A percentile compares a stretch with the other conserved stretches of the same genome.
Conservation (phyloP, 2,797 vertebrate genomes). For the Botia kubotai region DNA sequence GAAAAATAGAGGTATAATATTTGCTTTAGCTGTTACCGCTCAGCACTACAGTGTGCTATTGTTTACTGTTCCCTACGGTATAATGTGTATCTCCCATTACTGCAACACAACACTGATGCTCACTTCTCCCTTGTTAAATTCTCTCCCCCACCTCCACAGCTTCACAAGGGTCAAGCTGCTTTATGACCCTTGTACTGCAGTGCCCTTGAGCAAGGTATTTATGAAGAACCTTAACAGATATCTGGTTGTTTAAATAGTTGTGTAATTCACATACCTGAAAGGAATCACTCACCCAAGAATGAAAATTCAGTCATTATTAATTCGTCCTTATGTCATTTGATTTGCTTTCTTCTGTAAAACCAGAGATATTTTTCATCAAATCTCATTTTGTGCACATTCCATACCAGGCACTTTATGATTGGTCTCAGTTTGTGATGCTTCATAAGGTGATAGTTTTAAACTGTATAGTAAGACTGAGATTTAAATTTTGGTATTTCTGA, state of each 20-base stretch:
- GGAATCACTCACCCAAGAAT: not conserved
- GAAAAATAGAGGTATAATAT: not conserved
- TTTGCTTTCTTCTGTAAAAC: not conserved
- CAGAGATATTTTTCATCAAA: not conserved
- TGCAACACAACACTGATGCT: conserved; percentile 5
- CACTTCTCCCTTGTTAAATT: not conserved
- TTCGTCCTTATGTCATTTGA: not conserved
- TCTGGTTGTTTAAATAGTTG: conserved; percentile 31
- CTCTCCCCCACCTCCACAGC: not conserved
- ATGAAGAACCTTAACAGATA: conserved; percentile 34
- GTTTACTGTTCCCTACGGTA: not conserved
- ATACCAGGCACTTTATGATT: not conserved
- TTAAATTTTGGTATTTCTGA: too few relatives aligned
- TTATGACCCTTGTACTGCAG: conserved; percentile 34
- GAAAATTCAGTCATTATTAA: not conserved
- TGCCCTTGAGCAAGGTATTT: conserved; percentile 50
- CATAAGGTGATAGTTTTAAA: not conserved
- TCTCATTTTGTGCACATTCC: not conserved
- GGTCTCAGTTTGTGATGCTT: not conserved
- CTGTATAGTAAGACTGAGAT: too few relatives aligned
- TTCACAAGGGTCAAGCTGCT: conserved; percentile 22
- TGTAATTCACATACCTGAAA: conserved; percentile 26
- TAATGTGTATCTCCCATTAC: not conserved
- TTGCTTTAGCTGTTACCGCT: not conserved
- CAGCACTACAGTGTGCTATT: not conserved